Conservation (phyloP, 2,888 invertebrate species). For the Thymelicus sylvestris region DNA sequence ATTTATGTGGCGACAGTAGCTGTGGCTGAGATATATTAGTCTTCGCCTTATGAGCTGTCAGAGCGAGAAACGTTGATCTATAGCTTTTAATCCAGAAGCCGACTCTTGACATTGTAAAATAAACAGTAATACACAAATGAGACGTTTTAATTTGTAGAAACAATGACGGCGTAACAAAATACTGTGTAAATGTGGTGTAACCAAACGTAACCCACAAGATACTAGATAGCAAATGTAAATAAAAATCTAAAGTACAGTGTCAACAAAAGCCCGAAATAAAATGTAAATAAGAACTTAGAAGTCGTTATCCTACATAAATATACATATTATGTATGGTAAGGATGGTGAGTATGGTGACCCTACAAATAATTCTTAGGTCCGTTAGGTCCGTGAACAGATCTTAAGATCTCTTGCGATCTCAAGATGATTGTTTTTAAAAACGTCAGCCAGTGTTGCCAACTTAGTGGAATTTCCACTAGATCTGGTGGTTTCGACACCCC, state of each 20-base stretch:
- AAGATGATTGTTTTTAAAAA: too few species aligned
- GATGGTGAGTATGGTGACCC: too few species aligned
- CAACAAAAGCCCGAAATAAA: too few species aligned
- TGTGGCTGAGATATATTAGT: conserved; percentile 35
- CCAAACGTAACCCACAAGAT: background rate
- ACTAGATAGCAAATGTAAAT: background rate
- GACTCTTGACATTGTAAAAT: conserved; percentile 21
- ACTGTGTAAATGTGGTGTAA: background rate
- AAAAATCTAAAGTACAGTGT: background rate
- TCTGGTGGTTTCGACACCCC: too few species aligned
- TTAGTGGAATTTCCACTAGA: too few species aligned
- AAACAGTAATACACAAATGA: conserved; percentile 12
- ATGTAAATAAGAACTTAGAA: too few species aligned
- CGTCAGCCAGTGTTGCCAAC: too few species aligned
- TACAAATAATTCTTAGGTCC: too few species aligned
- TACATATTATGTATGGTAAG: too few species aligned
- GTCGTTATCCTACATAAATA: too few species aligned
- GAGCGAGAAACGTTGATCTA: conserved; percentile 31
- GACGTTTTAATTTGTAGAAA: conserved; percentile 28
- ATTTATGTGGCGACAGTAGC: background rate
- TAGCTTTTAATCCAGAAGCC: conserved; percentile 22
- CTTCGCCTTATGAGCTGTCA: conserved; percentile 37
- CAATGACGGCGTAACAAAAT: background rate
- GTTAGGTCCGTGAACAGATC: too few species aligned
- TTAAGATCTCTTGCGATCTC: too few species aligned